phyloP scores from a whole-genome alignment of 2,888 invertebrate genomes.

The Trichopoda pennipes region DNA sequence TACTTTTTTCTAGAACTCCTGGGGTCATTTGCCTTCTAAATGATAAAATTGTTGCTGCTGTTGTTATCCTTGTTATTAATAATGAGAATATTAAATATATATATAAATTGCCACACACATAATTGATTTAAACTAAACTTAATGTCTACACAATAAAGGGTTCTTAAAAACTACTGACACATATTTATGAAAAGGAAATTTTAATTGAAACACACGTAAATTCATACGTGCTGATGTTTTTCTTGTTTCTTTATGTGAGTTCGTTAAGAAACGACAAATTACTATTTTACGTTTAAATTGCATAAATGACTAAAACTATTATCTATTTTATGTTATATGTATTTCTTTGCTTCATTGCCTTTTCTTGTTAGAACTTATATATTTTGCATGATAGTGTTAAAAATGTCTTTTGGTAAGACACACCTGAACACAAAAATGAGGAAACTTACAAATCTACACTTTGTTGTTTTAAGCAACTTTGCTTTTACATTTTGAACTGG shows the following conservation, averaged over 20 bases:
- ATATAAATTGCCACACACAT: slow-evolving; percentile 52
- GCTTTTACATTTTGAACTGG: slow-evolving; percentile 53
- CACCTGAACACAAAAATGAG: slow-evolving; percentile 31
- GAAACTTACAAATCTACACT: slow-evolving; percentile 56
- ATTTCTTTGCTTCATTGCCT: slow-evolving; percentile 55
- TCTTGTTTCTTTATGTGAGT: slow-evolving; percentile 17
- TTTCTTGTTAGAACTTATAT: slow-evolving; percentile 32
- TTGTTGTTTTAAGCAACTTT: slow-evolving; percentile 34
- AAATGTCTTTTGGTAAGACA: slow-evolving; percentile 26
- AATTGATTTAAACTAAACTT: slow-evolving; percentile 59
- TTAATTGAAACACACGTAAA: slow-evolving; percentile 51
- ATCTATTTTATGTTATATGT: slow-evolving; percentile 48
- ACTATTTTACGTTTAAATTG: slow-evolving; percentile 26
- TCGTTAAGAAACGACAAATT: slow-evolving; percentile 45
- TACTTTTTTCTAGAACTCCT: slow-evolving; percentile 30
- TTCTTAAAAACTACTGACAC: slow-evolving; percentile 66
- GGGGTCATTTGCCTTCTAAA: slow-evolving; percentile 19
- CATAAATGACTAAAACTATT: slow-evolving; percentile 47
- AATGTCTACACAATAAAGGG: slow-evolving; percentile 45
- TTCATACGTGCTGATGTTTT: slow-evolving; percentile 36
- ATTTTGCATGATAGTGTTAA: slow-evolving; percentile 42
- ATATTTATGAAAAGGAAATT: slow-evolving; percentile 43
- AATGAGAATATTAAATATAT: slow-evolving; percentile 24
- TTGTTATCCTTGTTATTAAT: slow-evolving; percentile 40
- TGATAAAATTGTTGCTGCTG: slow-evolving; percentile 35